Conservation (phyloP, 1,140 invertebrate genomes). For the Lineus longissimus region DNA sequence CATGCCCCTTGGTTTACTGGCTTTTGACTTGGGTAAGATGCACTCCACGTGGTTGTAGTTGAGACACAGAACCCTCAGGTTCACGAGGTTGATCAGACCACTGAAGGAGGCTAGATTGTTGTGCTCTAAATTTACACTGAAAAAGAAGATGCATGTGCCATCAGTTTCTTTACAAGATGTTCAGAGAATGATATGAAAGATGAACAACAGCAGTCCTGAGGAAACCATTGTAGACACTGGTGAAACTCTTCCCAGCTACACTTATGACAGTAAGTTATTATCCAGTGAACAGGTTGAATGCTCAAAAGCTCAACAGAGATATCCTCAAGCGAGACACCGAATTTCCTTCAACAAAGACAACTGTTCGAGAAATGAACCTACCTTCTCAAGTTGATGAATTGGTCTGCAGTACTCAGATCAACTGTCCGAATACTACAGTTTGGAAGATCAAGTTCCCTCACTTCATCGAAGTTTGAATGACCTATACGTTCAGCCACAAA, state of each 20-base stretch:
- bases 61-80: slow-evolving; percentile 51
- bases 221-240: too few relatives aligned
- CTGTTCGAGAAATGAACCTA: too few relatives aligned
- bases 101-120: slow-evolving; percentile 52
- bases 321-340: too few relatives aligned
- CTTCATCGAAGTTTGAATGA: slow-evolving; percentile 43
- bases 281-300: too few relatives aligned
- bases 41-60: slow-evolving; percentile 53
- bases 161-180: too few relatives aligned
- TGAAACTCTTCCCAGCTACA: too few relatives aligned
- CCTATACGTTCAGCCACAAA: slow-evolving; percentile 51
- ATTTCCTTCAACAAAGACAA: too few relatives aligned
- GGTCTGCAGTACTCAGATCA: slow-evolving; percentile 43
- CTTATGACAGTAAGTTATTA: too few relatives aligned
- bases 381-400: slow-evolving; percentile 48
- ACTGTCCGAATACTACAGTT: slow-evolving; percentile 44
- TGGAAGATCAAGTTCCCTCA: slow-evolving; percentile 49
- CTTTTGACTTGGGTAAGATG: slow-evolving; percentile 40
- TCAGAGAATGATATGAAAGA: too few relatives aligned
- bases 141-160: too few relatives aligned
- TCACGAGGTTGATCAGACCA: slow-evolving; percentile 47
- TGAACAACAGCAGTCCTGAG: too few relatives aligned
- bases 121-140: slow-evolving; percentile 52
- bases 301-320: too few relatives aligned
- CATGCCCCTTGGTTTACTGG: slow-evolving; percentile 11